Base-by-base conservation (phyloP, 2,797 vertebrate genomes). In the Paguma larvata region DNA sequence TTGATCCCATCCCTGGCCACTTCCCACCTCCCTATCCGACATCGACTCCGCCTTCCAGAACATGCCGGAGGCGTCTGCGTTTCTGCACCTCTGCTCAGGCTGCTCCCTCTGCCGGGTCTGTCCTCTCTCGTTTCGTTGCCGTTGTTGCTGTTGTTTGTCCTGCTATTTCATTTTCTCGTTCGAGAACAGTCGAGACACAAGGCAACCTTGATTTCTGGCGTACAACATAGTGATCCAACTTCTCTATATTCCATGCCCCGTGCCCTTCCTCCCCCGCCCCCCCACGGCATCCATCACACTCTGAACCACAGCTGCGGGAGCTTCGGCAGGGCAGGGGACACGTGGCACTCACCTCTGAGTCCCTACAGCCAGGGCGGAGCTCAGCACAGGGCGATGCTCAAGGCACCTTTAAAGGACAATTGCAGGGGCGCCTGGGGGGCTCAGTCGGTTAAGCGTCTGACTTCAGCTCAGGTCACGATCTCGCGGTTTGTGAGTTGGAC, bases 401-500 rank as follows among this genome's bases (percentile, higher is more conserved):
- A 44, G 44, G 70, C 27, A n/a, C 53, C 9, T 16, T 44, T 32
- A 8, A 46, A 30, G 41, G 15, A 7, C 11, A 11, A n/a, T 48
- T 11, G 3, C 34, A 0, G 56, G 56, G 56, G 18, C 3, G 0
- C 21, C 56, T 0, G 56, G 0, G 21, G 2, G 21, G 56, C 56
- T 23, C 21, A 59, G 56, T 9, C 1, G 21, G 56, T 59, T 59
- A 23, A 59, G 56, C 21, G 2, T 23, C 56, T 3, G 21, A 59
- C 56, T 56, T 56, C 3, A 2, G 21, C 56, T 59, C 56, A 23
- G 56, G 56, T 59, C 21, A 23, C 19, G 8, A 9, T 59, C 56
- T 59, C 56, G 9, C 9, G 21, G 56, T 59, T 56, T 21, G 8
- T 23, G 56, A 10, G 56, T 59, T 23, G 7, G 8, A 23, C 21